Base-by-base conservation (phyloP, 2,113 vertebrate genomes). In the Xiphophorus maculatus region DNA sequence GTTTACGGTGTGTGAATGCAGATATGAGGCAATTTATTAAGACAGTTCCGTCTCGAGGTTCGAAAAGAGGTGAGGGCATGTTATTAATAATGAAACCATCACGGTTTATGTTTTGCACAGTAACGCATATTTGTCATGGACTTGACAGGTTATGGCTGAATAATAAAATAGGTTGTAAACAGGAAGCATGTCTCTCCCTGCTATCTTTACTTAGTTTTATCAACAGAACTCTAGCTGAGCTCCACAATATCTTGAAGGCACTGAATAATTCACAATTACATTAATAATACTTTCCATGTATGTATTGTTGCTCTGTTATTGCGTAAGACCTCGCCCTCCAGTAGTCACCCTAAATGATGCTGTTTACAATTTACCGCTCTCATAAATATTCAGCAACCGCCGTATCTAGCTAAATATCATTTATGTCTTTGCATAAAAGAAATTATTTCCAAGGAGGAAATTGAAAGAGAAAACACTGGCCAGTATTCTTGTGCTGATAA, bases 341-440 rank as follows among this genome's bases (percentile, higher is more conserved):
- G 76, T 40, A 73, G n/a, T 66, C 62, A 40, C 33, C 48, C 13
- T 79, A 81, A 64, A 76, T 62, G 37, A 63, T 14, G 60, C 51
- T 58, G 27, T 78, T 66, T 76, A 72, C 54, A 66, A 40, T 74
- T 61, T 67, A 14, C 42, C 8, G 7, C 54, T 48, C 12, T 79
- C 37, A 82, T 85, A 79, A 80, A 87, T 86, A 88, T 88, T 83
- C 58, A 83, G 19, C 44, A 61, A 60, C 79, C 3, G 8, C 51
- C 10, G 7, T 58, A 78, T 76, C 66, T 63, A 13, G n/a, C 63
- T 66, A 73, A 71, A 80, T 74, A 84, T 71, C 48, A 66, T 71
- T 37, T 67, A 77, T 69, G 81, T 83, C 71, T 80, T 76, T 69
- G 66, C 72, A 77, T 63, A 71, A 80, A 73, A 60, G 62, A 44